A percentile compares a stretch with the other conserved stretches of the same genome.
Conservation (phyloP, 2,113 vertebrate genomes). For the human region GRCh38 chr14:86939001-86939500, state of each 20-base stretch:
- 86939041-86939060: neutral
- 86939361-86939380: no score
- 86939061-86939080: neutral
- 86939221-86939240: neutral
- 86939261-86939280: neutral
- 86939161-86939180: neutral
- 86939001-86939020: neutral
- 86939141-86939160: neutral
- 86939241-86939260: fast-evolving
- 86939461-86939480: no score
- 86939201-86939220: neutral
- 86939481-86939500: no score
- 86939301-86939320: neutral
- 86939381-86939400: no score
- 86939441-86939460: no score
- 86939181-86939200: neutral
- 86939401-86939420: no score
- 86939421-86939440: no score
- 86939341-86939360: no score
- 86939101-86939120: neutral
- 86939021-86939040: neutral
- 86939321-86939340: neutral
- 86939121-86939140: neutral
- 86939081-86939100: neutral
- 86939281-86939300: neutral